These are phyloP conservation scores for Dolichallabes microphthalmus DNA, from an alignment of 2,113 vertebrate genomes.

Conservation along the genomic window DNA sequence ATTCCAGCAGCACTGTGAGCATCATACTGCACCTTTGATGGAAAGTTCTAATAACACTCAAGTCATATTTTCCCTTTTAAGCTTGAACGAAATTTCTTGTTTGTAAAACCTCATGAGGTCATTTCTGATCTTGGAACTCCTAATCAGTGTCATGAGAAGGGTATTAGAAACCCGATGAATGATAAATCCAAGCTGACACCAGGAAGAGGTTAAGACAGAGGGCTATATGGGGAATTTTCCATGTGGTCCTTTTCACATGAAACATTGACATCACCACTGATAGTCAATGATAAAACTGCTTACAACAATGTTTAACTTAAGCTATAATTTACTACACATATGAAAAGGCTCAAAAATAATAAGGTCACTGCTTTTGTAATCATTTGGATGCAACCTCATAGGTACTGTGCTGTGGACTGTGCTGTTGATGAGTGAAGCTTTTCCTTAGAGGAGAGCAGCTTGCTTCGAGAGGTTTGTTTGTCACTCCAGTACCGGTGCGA, in stretches of 20 bases:
- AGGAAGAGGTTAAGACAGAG: not conserved
- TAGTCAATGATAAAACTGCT: not conserved
- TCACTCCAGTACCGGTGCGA: not conserved
- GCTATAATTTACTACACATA: not conserved
- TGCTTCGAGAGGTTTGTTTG: not conserved
- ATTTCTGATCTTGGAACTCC: slow-evolving; percentile 19
- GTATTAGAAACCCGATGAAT: slow-evolving; percentile 40
- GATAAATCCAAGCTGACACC: not conserved
- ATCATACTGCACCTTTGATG: not conserved
- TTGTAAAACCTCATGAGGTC: slow-evolving; percentile 27
- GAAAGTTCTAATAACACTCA: not conserved
- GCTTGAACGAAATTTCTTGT: not conserved
- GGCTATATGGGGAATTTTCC: not conserved
- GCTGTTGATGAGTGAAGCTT: not conserved
- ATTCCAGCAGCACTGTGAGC: not conserved
- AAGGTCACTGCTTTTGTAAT: not conserved
- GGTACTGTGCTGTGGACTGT: not conserved
- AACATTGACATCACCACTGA: not conserved
- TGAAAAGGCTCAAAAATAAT: not conserved
- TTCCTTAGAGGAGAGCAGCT: not conserved
- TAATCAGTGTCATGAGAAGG: slow-evolving; percentile 49
- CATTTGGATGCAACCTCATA: not conserved
- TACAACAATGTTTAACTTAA: not conserved
- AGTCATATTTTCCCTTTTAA: not conserved
- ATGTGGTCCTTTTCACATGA: not conserved